Base-by-base conservation (phyloP, 2,113 vertebrate genomes). In the Labrus mixtus region DNA sequence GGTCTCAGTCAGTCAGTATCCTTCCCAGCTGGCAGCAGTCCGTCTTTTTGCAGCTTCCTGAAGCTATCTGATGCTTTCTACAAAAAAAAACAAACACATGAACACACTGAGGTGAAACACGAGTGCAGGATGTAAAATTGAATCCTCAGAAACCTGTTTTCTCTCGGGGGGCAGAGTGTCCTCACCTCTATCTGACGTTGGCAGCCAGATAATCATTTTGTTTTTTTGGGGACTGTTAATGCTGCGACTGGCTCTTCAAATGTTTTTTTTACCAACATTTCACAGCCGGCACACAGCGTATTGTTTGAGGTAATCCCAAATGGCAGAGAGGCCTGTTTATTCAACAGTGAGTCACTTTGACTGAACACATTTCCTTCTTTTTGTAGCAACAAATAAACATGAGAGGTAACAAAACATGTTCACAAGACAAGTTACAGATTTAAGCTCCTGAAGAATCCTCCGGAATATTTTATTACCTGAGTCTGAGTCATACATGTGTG, bases 161-260 rank as follows among this genome's bases (percentile, higher is more conserved):
- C 48, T 46, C 51, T 8, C 39, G 39, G 56, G 39, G 56, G 48
- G 29, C 58, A 20, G 43, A 50, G 43, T 13, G 43, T 7, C 20
- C 12, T 69, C 59, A 41, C 64, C 58, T 69, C 74, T n/a, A 63
- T 82, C 29, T 68, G 73, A 68, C 53, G 59, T 7, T 46, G 25
- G 58, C 53, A 60, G 19, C 8, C 25, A 68, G 45, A 59, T 55
- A 16, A 73, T 60, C 1, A 17, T 43, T 68, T 76, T 60, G 4
- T 61, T 60, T 23, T 33, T 33, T n/a, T n/a, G n/a, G n/a, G 25
- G 51, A 37, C 10, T 37, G 33, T 58, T 70, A 50, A 41, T 19
- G n/a, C 51, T 3, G 54, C 59, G 19, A 1, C 23, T 10, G 15
- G 50, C 16, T 77, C 57, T 63, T 61, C 33, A 68, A 41, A 36